Conservation (phyloP, 2,797 vertebrate genomes). For the Rhinella marina region DNA sequence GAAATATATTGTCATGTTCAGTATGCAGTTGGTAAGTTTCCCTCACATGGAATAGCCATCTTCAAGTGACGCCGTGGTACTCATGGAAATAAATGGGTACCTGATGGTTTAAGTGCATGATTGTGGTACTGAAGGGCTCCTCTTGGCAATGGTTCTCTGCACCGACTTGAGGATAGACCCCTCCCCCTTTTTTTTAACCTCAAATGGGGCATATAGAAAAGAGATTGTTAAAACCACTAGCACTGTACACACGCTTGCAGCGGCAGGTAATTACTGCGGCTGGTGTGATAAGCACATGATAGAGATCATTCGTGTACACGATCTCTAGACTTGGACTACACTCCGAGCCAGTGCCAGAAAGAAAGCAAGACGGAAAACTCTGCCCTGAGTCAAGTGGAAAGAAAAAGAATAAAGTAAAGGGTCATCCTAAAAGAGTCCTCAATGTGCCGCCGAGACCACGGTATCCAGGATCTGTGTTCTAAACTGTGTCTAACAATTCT, state of each 20-base stretch:
- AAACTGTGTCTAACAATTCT: constrained; percentile 28
- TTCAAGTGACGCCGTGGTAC: too few species aligned
- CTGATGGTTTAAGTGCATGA: too few species aligned
- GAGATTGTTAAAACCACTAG: too few species aligned
- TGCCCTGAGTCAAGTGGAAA: constrained; percentile 3
- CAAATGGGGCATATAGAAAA: too few species aligned
- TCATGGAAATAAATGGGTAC: too few species aligned
- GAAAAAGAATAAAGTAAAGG: neutral
- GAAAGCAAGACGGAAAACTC: constrained; percentile 5
- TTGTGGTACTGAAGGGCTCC: too few species aligned
- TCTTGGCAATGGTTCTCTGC: too few species aligned
- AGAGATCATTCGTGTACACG: neutral
- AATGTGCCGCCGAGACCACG: neutral
- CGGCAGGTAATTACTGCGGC: constrained; percentile 3
- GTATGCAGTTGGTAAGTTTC: too few species aligned
- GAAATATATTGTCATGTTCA: too few species aligned
- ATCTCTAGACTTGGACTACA: neutral
- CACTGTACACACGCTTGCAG: neutral
- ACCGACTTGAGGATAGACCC: too few species aligned
- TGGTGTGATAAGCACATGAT: neutral
- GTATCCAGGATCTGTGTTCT: neutral
- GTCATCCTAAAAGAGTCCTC: constrained; percentile 2
- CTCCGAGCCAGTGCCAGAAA: neutral
- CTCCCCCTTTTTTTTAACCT: too few species aligned
- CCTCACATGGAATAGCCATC: too few species aligned